A percentile compares a stretch with the other conserved stretches of the same genome.
phyloP scores from a whole-genome alignment of 1,140 invertebrate species.

The Trissolcus basalis region DNA sequence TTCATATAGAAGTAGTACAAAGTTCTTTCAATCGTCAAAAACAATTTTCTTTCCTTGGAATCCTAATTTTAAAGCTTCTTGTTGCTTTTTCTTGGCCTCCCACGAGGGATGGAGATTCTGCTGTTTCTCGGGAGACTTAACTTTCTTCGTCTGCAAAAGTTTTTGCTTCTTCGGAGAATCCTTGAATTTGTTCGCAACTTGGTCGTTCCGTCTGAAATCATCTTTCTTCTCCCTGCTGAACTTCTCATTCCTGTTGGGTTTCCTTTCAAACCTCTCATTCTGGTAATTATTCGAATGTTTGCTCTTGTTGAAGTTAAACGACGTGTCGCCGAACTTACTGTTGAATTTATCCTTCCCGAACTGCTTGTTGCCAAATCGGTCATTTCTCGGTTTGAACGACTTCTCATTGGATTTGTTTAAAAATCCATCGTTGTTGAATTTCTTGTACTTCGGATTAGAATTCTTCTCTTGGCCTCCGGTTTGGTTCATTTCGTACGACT shows the following conservation, averaged over 20 bases:
- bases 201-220: background rate
- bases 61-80: constrained; percentile 46
- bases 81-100: constrained; percentile 64
- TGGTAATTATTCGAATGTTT: constrained; percentile 10
- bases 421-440: constrained; percentile 21
- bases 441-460: constrained; percentile 5
- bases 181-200: background rate
- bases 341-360: constrained; percentile 34
- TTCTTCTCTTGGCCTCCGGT: background rate
- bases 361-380: background rate
- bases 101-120: constrained; percentile 74
- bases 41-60: constrained; percentile 61
- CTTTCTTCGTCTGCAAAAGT: constrained; percentile 12
- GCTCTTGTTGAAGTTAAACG: constrained; percentile 6
- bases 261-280: constrained; percentile 13
- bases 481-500: constrained; percentile 24
- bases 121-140: constrained; percentile 31
- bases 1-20: background rate
- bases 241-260: too few relatives aligned
- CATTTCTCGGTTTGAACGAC: background rate
- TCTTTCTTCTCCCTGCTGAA: constrained; percentile 4
- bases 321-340: constrained; percentile 28
- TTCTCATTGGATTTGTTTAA: background rate
- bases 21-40: constrained; percentile 44
- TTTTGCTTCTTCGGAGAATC: constrained; percentile 1